Conservation (phyloP, 2,113 vertebrate species). For the Leiothrix lutea region DNA sequence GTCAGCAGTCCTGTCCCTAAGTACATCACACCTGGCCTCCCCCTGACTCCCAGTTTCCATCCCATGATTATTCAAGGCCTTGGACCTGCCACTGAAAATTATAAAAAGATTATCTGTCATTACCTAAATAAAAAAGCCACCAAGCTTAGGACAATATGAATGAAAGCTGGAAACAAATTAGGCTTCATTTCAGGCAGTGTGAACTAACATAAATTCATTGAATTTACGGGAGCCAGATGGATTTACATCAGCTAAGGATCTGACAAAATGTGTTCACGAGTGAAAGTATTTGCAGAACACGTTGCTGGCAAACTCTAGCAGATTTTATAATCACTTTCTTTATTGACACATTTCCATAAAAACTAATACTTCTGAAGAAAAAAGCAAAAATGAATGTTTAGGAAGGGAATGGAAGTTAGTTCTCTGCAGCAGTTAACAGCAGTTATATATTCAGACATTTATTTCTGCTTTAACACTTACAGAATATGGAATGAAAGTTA, state of each 20-base stretch:
- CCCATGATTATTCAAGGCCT: background rate
- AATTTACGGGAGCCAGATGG: conserved; percentile 18
- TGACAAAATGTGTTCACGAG: background rate
- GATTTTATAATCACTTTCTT: background rate
- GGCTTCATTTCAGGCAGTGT: background rate
- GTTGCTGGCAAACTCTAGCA: background rate
- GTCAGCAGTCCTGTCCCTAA: background rate
- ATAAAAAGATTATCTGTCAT: background rate
- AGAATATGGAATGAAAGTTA: background rate
- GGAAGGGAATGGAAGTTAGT: background rate
- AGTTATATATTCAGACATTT: background rate
- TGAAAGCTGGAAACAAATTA: conserved; percentile 35
- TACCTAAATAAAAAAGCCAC: background rate
- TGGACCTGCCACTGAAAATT: background rate
- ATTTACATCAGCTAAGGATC: conserved; percentile 27
- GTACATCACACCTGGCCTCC: background rate
- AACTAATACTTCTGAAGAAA: background rate
- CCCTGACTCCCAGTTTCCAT: background rate
- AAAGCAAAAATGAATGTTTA: background rate
- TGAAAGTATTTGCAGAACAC: conserved; percentile 5
- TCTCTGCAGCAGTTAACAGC: background rate
- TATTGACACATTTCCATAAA: conserved; percentile 12
- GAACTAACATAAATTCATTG: conserved; percentile 12
- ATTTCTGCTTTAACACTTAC: background rate
- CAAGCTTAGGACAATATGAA: background rate